Evolutionary conservation across 2,888 invertebrate species (phyloP), one percentile per base, ranked within the genome.

Genomic region (Leptopterna dolabrata): DNA sequence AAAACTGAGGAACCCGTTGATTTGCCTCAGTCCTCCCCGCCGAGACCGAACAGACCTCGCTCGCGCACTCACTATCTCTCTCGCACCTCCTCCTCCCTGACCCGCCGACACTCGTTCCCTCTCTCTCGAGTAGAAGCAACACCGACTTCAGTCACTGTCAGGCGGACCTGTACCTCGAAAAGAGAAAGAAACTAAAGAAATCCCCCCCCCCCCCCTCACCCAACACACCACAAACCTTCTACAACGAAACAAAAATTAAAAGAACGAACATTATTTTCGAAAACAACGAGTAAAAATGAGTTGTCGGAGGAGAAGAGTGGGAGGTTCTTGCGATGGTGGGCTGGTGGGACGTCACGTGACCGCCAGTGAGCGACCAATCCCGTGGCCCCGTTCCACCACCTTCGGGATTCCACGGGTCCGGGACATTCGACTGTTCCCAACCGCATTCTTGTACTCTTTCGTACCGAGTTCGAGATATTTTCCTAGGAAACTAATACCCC

Each of bases 81-180:
- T 90, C 71, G 90, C 90, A 0, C 90, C 89, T 45, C 90, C 90
- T 43, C 89, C 90, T 19, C 89, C 90, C 41, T 89, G 89, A 45
- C 85, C 88, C 36, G 36, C 36, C 36, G 36, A 36, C n/a, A 3
- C 88, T 87, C 47, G 86, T 88, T 9, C 85, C 87, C 6, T 51
- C 51, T 51, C 51, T 51, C n/a, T 51, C 4, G 0, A 16, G n/a
- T n/a, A 11, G 7, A 2, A 7, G 4, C 36, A 7, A 36, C 36
- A 36, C 51, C 6, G n/a, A 13, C 16, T 47, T 16, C 55, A 1
- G 19, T 19, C 63, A 63, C 63, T 24, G 0, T 24, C 63, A 19
- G 63, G 2, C 63, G 63, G 24, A 63, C 24, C 19, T 51, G 63
- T 63, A 63, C 63, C 63, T 0, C 0, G 27, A 24, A 6, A 47